phyloP scores from a whole-genome alignment of 2,797 vertebrate genomes.

The Periparus ater region DNA sequence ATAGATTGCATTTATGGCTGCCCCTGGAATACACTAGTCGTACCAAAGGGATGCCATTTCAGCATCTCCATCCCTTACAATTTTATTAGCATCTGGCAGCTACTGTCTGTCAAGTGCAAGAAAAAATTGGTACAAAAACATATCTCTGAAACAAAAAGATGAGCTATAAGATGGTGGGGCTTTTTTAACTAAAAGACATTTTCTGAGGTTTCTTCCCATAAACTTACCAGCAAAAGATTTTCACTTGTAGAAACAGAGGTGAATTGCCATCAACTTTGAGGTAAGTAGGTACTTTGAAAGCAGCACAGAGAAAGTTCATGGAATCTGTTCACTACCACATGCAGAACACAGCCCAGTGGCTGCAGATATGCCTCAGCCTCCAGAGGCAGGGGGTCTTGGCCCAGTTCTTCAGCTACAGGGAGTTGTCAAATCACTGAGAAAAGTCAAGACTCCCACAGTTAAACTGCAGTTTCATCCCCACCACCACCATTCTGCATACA shows the following conservation, averaged over 20 bases:
- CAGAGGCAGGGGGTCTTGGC: not conserved
- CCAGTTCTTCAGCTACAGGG: not conserved
- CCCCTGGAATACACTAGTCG: not conserved
- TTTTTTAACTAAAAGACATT: not conserved
- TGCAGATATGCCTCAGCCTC: not conserved
- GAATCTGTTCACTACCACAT: not conserved
- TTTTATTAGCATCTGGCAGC: conserved; percentile 36
- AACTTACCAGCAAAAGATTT: not conserved
- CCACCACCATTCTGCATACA: not conserved
- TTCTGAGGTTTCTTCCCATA: not conserved
- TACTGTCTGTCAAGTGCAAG: not conserved
- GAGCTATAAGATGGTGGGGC: not conserved
- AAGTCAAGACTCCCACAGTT: not conserved
- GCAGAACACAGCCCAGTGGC: not conserved
- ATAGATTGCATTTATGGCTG: not conserved
- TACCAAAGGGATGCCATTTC: conserved; percentile 23
- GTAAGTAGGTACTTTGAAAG: not conserved
- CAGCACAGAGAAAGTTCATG: not conserved
- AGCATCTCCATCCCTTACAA: not conserved
- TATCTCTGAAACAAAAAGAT: not conserved
- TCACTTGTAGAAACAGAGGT: not conserved
- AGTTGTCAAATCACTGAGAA: not conserved
- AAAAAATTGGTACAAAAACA: not conserved
- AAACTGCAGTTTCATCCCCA: not conserved
- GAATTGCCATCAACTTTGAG: not conserved